Conservation (phyloP, 2,888 invertebrate genomes). For the Pandemis corylana region DNA sequence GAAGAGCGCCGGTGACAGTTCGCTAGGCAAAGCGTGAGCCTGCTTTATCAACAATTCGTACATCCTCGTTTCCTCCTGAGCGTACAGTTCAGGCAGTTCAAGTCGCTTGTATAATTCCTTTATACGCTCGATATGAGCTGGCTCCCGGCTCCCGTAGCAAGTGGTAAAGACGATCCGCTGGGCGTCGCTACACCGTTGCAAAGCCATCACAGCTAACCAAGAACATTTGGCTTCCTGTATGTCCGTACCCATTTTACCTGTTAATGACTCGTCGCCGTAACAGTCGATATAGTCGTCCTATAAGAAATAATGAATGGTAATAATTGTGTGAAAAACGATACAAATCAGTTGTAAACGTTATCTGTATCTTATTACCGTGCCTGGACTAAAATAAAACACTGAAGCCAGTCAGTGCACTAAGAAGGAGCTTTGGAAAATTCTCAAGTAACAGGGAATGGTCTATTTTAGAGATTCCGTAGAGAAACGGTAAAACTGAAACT, state of each 20-base stretch:
- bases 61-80: slow-evolving; percentile 89
- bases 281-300: slow-evolving; percentile 94
- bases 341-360: no score
- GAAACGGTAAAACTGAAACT: no score
- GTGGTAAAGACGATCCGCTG: slow-evolving; percentile 88
- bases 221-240: slow-evolving; percentile 94
- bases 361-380: no score
- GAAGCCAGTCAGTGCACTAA: no score
- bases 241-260: slow-evolving; percentile 61
- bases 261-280: slow-evolving; percentile 87
- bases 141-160: slow-evolving; percentile 89
- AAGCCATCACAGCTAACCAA: slow-evolving; percentile 93
- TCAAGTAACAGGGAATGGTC: no score
- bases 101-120: slow-evolving; percentile 83
- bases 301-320: slow-evolving; percentile 35
- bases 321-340: no score
- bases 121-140: slow-evolving; percentile 83
- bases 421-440: no score
- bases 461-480: no score
- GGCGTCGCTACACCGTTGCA: slow-evolving; percentile 87
- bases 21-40: slow-evolving; percentile 89
- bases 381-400: no score
- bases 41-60: slow-evolving; percentile 89
- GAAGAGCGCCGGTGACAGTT: slow-evolving; percentile 90
- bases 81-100: slow-evolving; percentile 87